Percentiles rank a stretch among this genome's conserved stretches.
Conservation (phyloP, 2,888 invertebrate species). For the Eristalis pertinax region DNA sequence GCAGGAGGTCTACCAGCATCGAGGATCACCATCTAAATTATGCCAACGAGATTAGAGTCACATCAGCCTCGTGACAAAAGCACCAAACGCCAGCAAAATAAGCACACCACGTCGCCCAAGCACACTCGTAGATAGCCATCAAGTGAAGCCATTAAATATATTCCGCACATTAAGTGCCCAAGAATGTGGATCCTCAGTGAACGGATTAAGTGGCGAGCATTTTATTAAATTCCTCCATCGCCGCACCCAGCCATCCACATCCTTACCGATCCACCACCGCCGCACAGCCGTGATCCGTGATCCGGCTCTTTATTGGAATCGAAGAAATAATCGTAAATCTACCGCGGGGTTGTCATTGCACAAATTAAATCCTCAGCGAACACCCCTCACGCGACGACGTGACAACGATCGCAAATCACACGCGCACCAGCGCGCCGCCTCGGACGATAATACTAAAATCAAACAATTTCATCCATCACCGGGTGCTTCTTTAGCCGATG, state of each 20-base stretch:
- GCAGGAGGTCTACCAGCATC: neutral
- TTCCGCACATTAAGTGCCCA: neutral
- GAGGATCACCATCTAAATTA: neutral
- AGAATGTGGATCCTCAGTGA: neutral
- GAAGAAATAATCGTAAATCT: slow-evolving; percentile 64
- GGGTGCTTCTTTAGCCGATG: slow-evolving; percentile 58
- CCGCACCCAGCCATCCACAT: slow-evolving; percentile 7
- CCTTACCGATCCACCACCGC: slow-evolving; percentile 13
- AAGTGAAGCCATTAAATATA: neutral
- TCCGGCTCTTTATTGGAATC: slow-evolving; percentile 13
- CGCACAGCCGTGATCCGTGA: neutral
- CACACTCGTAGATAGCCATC: neutral
- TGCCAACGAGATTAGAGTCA: neutral
- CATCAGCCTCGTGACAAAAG: neutral
- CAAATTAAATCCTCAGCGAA: slow-evolving; percentile 52
- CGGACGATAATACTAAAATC: slow-evolving; percentile 63
- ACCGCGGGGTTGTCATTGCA: slow-evolving; percentile 51
- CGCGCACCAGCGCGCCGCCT: slow-evolving; percentile 27
- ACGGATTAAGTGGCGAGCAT: neutral
- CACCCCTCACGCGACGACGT: slow-evolving; percentile 15
- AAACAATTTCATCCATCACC: slow-evolving; percentile 69
- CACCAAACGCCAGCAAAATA: neutral
- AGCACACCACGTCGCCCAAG: neutral
- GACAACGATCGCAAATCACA: slow-evolving; percentile 65
- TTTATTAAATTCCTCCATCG: neutral